Evolutionary conservation across 2,113 vertebrate genomes (phyloP).

Genomic region (Saguinus midas): DNA sequence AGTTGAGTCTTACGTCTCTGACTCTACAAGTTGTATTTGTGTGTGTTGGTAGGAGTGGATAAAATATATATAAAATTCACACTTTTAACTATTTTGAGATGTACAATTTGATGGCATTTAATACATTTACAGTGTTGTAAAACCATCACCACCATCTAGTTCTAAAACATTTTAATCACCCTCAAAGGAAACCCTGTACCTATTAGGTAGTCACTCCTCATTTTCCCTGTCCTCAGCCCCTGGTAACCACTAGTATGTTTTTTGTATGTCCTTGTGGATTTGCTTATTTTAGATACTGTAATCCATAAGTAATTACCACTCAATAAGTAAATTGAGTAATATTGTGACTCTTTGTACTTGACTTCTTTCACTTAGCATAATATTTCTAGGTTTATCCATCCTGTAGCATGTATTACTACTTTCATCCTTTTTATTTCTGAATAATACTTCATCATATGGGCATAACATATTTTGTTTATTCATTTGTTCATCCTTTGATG

Average conservation of each 20-base stretch:
- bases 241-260: not conserved
- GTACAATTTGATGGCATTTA: not conserved
- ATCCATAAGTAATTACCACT: not conserved
- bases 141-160: not conserved
- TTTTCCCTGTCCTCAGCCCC: not conserved
- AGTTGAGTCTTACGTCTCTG: not conserved
- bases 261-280: not conserved
- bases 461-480: not conserved
- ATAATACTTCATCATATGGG: not conserved
- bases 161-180: not conserved
- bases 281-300: not conserved
- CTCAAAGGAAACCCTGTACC: not conserved
- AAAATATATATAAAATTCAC: not conserved
- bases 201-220: not conserved
- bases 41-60: not conserved
- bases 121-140: not conserved
- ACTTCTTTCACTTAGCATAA: not conserved
- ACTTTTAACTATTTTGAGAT: constrained; percentile 8
- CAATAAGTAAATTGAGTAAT: not conserved
- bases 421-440: not conserved
- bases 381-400: not conserved
- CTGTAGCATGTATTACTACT: not conserved
- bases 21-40: not conserved
- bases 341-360: not conserved
- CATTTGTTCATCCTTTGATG: not conserved